phyloP scores from a whole-genome alignment of 2,113 vertebrate species.

The Charadrius vociferus region DNA sequence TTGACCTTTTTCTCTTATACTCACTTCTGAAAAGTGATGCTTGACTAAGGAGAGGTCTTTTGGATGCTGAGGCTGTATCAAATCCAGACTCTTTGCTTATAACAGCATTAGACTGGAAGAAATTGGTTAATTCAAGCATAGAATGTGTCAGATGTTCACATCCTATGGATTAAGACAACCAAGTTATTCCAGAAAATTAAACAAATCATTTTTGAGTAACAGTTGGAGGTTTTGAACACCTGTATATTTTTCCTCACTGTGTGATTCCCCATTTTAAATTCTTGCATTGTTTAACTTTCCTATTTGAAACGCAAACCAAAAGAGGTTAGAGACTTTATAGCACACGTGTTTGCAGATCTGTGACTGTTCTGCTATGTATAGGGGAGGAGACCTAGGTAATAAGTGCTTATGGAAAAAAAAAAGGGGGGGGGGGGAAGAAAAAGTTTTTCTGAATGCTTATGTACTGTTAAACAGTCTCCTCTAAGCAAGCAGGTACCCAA shows the following conservation, averaged over 20 bases:
- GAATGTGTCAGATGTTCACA: background rate
- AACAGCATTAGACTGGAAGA: background rate
- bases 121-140: constrained; percentile 16
- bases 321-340: background rate
- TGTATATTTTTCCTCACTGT: background rate
- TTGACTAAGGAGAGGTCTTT: background rate
- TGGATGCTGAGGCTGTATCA: background rate
- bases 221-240: background rate
- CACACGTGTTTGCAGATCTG: background rate
- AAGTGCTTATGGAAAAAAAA: background rate
- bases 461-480: background rate
- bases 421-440: background rate
- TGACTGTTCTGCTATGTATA: background rate
- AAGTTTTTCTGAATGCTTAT: background rate
- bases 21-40: background rate
- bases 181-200: constrained; percentile 30
- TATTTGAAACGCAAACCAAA: background rate
- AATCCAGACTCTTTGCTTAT: background rate
- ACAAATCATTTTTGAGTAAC: background rate
- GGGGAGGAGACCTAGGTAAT: background rate
- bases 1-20: background rate
- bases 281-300: background rate
- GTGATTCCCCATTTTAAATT: background rate
- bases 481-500: background rate
- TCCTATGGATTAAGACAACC: background rate